Evolutionary conservation across 37 sponge, comb jelly and placozoan genomes (phyloP), one percentile per base, ranked within the genome.

Genomic region (Theonella swinhoei): DNA sequence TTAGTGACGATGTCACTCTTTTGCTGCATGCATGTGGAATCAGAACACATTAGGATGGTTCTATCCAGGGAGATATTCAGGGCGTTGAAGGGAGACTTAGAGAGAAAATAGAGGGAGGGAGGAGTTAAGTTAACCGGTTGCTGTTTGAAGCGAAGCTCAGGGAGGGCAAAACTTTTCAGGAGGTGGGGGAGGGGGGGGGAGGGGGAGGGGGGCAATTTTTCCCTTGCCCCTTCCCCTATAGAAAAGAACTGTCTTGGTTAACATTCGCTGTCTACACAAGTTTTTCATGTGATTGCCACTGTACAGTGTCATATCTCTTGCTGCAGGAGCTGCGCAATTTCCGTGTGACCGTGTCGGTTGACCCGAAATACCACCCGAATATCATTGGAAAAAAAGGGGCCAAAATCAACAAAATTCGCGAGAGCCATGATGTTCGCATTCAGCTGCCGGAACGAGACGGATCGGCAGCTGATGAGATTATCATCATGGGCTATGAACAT

Each of bases 341-440:
- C 89, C 76, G 60, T 1, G 66, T 83, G 30, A 83, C 79, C 14
- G 22, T 96, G 0, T 36, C 75, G 11, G 89, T 96, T 7, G 89
- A 85, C 70, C 76, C 58, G 43, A 82, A 89, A 68, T 81, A 93
- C 76, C 97, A 96, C 61, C 84, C 97, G 34, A 93, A 88, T 68
- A 93, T 96, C 62, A 96, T 96, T 68, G 97, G 97, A 19, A 62
- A 78, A 61, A 87, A 77, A 40, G 97, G 97, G 34, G 87, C 89
- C 30, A 83, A 72, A n/a, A 94, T 96, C 61, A 83, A 82, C 74
- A 88, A 94, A 87, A 88, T 93, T 29, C 76, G 94, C 14, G 88
- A 88, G 25, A 84, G 88, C 47, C 80, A 88, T 63, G 89, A 75
- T n/a, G 97, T 96, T 0, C 81, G 90, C 40, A 87, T 95, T 38